phyloP scores from a whole-genome alignment of 2,113 vertebrate species.

The Boulengeromyrus knoepffleri region DNA sequence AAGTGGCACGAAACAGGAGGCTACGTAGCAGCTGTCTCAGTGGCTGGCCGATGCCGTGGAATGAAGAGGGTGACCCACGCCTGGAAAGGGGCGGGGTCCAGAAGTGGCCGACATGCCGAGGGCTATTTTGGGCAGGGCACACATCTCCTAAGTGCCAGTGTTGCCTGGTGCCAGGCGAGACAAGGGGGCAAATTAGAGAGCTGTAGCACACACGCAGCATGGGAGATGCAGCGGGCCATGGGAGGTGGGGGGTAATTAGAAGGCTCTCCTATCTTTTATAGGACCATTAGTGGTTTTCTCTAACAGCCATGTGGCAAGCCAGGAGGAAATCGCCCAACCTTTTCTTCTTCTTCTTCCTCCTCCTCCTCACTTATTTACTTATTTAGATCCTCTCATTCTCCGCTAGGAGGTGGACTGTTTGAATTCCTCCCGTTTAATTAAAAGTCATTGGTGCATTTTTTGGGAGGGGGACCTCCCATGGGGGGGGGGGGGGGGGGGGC shows the following conservation, averaged over 20 bases:
- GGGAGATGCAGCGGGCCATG: constrained; percentile 8
- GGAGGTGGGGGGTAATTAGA: constrained; percentile 37
- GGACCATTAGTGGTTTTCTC: constrained; percentile 40
- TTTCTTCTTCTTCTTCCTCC: constrained; percentile 15
- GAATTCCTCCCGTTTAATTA: constrained; percentile 40
- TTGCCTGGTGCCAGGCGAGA: constrained; percentile 14
- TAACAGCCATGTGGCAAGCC: constrained; percentile 25
- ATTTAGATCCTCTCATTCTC: constrained; percentile 2
- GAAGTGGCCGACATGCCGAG: not conserved
- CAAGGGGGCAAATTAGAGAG: constrained; percentile 39
- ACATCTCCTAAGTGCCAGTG: not conserved
- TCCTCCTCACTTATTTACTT: constrained; percentile 9
- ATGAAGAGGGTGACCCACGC: not conserved
- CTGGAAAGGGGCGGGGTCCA: not conserved
- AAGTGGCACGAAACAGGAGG: not conserved
- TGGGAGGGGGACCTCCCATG: not conserved
- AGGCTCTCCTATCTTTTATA: constrained; percentile 44
- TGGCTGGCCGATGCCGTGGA: not conserved
- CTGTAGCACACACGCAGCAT: constrained; percentile 9
- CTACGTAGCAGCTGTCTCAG: not conserved
- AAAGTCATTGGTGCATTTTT: constrained; percentile 26
- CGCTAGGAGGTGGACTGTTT: constrained; percentile 39
- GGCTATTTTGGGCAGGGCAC: constrained; percentile 11
- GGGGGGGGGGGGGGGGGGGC: not conserved
- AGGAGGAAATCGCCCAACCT: constrained; percentile 35